Conservation (phyloP, 1,140 invertebrate genomes). For the Drosophila arawakana region DNA sequence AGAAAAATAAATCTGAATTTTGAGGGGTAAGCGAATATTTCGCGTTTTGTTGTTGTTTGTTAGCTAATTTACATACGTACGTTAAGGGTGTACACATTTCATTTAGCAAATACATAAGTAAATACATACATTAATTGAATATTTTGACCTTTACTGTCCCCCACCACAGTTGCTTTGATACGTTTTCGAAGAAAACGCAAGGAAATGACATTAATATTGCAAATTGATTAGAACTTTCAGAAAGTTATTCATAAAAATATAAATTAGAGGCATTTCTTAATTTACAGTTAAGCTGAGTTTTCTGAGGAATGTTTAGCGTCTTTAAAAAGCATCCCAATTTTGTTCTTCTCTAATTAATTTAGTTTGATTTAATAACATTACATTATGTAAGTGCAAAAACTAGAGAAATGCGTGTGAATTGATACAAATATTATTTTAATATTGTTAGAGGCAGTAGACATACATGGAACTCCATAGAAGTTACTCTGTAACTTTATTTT, state of each 20-base stretch:
- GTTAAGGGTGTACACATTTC: constrained; percentile 27
- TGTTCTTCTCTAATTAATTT: neutral
- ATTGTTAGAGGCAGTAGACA: neutral
- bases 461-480: neutral
- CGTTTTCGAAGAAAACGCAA: constrained; percentile 38
- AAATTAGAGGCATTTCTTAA: no score
- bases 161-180: constrained; percentile 35
- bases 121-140: constrained; percentile 26
- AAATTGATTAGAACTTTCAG: no score
- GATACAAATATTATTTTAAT: neutral
- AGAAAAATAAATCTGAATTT: constrained; percentile 48
- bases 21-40: constrained; percentile 34
- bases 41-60: constrained; percentile 37
- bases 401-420: neutral
- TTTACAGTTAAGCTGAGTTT: neutral
- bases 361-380: constrained; percentile 2
- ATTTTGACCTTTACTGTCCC: constrained; percentile 41
- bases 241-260: no score
- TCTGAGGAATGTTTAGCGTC: neutral
- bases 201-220: neutral
- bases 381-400: constrained; percentile 4
- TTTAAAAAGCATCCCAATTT: neutral
- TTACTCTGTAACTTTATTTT: constrained; percentile 26
- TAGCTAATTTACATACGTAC: constrained; percentile 13
- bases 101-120: constrained; percentile 14